Evolutionary conservation across 2,113 vertebrate species (phyloP), one percentile per base, ranked within the genome.

Genomic region (Xenopus borealis): DNA sequence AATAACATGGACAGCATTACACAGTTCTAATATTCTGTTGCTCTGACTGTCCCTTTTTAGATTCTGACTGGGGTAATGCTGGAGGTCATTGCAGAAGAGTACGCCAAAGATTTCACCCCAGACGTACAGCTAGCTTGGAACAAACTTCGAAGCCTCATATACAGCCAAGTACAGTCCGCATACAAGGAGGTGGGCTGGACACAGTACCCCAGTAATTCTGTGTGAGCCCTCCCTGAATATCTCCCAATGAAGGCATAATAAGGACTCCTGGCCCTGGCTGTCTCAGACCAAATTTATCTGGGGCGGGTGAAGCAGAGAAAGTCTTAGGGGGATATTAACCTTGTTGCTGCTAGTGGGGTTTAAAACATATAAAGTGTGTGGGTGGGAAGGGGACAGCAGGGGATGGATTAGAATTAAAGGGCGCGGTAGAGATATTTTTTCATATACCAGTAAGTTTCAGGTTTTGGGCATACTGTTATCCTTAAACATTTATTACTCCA

Each of bases 121-220:
- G 96, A 98, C 81, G 93, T 93, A 0, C 94, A 95, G 75, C 79
- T 89, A 68, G 94, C 94, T 82, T 98, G 96, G 96, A 84, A 91
- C 90, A 97, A 98, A 86, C 91, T 98, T 83, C 93, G 91, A 78
- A 87, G 84, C 71, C 91, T 93, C 78, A 86, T 98, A 85, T 97
- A 88, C 92, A 96, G 90, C 87, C 94, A 98, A 0, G 92, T 98
- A 89, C 95, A 93, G 0, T 94, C 94, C 0, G 94, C 93, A 50
- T 98, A 98, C 93, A 95, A 95, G 75, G 96, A 98, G 80, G 95
- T 91, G 86, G 95, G 95, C 90, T 98, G 95, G 95, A 92, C 92
- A 62, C 95, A 95, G 89, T 94, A 97, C 82, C 95, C 95, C 88
- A 96, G 91, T 78, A 89, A 94, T 40, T 92, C 93, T 10, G 94